phyloP scores from a whole-genome alignment of 1,140 invertebrate species.

The Drosophila kohkoa region DNA sequence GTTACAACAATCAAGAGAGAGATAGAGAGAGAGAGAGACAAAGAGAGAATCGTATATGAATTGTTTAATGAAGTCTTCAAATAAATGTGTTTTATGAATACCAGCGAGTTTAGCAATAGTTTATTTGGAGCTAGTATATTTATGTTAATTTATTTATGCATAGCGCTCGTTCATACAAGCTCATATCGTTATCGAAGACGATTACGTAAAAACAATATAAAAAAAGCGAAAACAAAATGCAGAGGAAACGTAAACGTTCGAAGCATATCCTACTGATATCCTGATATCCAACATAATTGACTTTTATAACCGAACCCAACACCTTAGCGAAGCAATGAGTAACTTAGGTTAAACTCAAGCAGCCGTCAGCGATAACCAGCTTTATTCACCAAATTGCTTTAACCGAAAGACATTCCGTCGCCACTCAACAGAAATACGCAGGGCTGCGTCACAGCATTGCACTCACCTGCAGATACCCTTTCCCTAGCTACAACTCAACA shows the following conservation, averaged over 20 bases:
- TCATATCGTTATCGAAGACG: constrained; percentile 7
- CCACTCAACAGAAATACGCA: constrained; percentile 43
- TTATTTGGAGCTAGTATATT: not conserved
- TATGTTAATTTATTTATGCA: not conserved
- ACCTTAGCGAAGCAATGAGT: constrained; percentile 51
- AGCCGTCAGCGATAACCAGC: constrained; percentile 59
- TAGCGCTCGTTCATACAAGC: not conserved
- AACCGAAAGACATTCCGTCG: constrained; percentile 61
- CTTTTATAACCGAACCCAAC: constrained; percentile 52
- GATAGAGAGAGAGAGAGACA: too few relatives aligned
- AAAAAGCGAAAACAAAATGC: not conserved
- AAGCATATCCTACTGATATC: constrained; percentile 39
- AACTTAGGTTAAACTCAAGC: constrained; percentile 48
- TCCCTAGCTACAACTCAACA: not conserved
- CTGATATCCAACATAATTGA: constrained; percentile 39
- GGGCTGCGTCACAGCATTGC: not conserved
- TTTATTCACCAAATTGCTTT: constrained; percentile 60
- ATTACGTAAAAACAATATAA: constrained; percentile 15
- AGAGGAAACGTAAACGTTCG: constrained; percentile 20
- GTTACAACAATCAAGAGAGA: not conserved
- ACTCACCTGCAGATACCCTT: constrained; percentile 22
- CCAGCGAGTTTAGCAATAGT: not conserved
- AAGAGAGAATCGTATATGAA: not conserved
- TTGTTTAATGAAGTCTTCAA: constrained; percentile 5
- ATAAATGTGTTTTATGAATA: not conserved